Evolutionary conservation across 1,140 invertebrate genomes (phyloP).

Genomic region (Pogonomyrmex californicus): DNA sequence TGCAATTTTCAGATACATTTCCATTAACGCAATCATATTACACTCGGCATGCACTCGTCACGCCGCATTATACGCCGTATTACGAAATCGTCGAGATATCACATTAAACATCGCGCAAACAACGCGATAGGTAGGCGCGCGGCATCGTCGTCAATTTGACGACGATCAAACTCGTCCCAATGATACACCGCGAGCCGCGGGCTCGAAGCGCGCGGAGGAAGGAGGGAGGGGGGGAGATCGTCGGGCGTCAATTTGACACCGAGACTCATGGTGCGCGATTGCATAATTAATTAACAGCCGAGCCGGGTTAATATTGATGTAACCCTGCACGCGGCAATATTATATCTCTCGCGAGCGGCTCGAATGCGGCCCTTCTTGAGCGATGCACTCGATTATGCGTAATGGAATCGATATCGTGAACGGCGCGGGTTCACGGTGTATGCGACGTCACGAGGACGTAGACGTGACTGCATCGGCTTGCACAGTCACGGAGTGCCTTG

Average conservation of each 20-base stretch:
- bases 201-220: not conserved
- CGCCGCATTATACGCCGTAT: not conserved
- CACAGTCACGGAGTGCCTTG: slow-evolving; percentile 46
- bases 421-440: not conserved
- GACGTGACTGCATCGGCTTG: slow-evolving; percentile 51
- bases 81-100: not conserved
- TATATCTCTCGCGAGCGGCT: slow-evolving; percentile 11
- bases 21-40: slow-evolving; percentile 4
- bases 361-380: slow-evolving; percentile 21
- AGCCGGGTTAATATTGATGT: slow-evolving; percentile 38
- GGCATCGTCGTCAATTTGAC: not conserved
- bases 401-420: slow-evolving; percentile 54
- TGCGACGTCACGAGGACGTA: slow-evolving; percentile 25
- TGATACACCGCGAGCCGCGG: not conserved
- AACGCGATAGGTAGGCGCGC: not conserved
- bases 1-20: slow-evolving; percentile 9
- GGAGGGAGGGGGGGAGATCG: no score
- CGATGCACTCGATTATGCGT: slow-evolving; percentile 43
- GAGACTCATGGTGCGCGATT: slow-evolving; percentile 1
- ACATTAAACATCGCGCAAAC: not conserved
- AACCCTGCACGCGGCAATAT: not conserved
- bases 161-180: not conserved
- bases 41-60: no score
- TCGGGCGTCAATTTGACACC: slow-evolving; percentile 34
- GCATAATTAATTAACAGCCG: slow-evolving; percentile 39